Evolutionary conservation across 1,140 invertebrate genomes (phyloP).

Genomic region (Lepidurus apus): DNA sequence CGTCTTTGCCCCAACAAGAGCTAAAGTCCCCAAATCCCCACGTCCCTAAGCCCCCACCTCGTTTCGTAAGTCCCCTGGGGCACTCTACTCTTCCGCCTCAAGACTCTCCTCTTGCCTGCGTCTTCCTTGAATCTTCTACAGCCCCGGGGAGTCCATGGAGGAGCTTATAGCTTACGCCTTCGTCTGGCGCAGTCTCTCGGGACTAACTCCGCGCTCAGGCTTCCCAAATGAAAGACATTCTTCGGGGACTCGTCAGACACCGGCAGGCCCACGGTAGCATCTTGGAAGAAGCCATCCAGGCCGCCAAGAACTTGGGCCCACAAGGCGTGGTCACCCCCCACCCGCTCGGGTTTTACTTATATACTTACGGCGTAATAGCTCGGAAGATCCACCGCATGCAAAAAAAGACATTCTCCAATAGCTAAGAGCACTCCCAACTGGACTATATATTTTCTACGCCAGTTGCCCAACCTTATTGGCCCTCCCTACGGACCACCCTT

Average conservation of each 20-base stretch:
- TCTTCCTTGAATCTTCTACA: slow-evolving; percentile 9
- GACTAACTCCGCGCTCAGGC: slow-evolving; percentile 13
- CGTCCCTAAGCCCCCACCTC: slow-evolving; percentile 15
- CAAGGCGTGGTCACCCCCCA: neutral
- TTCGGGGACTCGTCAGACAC: slow-evolving; percentile 12
- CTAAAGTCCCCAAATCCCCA: neutral
- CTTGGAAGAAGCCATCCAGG: neutral
- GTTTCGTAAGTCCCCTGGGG: neutral
- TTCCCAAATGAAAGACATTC: slow-evolving; percentile 19
- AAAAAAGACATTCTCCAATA: neutral
- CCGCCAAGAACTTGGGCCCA: neutral
- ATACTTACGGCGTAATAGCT: neutral
- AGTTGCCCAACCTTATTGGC: neutral
- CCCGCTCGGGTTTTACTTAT: neutral
- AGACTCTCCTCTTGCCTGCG: neutral
- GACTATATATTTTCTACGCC: neutral
- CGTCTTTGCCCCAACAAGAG: neutral
- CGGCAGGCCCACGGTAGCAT: neutral
- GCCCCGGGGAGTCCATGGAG: neutral
- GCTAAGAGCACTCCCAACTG: neutral
- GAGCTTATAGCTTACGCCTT: slow-evolving; percentile 21
- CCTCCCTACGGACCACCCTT: neutral
- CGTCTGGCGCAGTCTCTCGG: neutral
- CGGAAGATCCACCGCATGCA: neutral
- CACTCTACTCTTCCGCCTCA: slow-evolving; percentile 9